Evolutionary conservation across 2,888 invertebrate genomes (phyloP), one percentile per base, ranked within the genome.

Genomic region (Drosophila villosipedis): DNA sequence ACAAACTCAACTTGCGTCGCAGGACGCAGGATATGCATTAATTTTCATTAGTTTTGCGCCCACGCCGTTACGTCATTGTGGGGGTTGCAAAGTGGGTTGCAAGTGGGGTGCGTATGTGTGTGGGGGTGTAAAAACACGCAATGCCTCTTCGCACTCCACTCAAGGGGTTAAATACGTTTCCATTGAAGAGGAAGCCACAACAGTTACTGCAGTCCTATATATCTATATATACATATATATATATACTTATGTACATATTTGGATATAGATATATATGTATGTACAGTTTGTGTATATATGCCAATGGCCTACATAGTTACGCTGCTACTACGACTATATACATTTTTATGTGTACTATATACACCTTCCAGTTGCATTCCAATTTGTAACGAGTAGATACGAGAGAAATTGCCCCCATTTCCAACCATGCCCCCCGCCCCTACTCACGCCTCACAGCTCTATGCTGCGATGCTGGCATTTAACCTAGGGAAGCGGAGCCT

Each of bases 291-390:
- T 2, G 54, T 77, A 85, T 74, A 69, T 89, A 74, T 83, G 78
- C 78, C 81, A 83, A 73, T 81, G 89, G 76, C 84, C 87, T 82
- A 80, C 82, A 84, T 86, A 81, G 14, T 39, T 50, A 64, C 59
- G 33, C 62, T 37, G 64, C 39, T 54, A 54, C 35, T 14, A 25
- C 16, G 47, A 47, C 28, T 61, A 70, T 65, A 63, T 53, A 54
- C 33, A 39, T 12, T 41, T 37, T 39, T 16, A 28, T 50, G 19
- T 61, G 35, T 35, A 16, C n/a, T 49, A 37, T 49, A 58, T 73
- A 75, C 65, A 78, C 53, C 28, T 73, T 78, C 90, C 84, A 85
- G 84, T 84, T 85, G 84, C 84, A 85, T 73, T 73, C 78, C 78
- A 80, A 65, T 78, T 68, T 57, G 39, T 30, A n/a, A 58, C 82